These are phyloP conservation scores for Tanypteryx hageni DNA, from an alignment of 2,888 invertebrate genomes.

Conservation along the genomic window DNA sequence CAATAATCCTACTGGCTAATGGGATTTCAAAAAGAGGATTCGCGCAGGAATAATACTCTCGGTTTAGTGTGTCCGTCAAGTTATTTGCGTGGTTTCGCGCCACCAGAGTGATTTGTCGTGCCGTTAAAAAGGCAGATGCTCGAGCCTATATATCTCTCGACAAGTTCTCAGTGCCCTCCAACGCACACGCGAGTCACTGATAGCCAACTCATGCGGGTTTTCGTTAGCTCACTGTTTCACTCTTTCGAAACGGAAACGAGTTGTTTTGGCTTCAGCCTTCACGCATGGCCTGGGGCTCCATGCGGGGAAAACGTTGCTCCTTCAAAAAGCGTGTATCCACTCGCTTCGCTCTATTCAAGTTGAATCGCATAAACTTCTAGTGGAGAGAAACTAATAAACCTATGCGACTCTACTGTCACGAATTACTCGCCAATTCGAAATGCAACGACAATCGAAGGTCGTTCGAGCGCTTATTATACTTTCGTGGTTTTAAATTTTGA, in stretches of 20 bases:
- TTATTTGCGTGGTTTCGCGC: background rate
- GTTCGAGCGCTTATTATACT: background rate
- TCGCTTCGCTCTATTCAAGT: background rate
- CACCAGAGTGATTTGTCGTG: background rate
- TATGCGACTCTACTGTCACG: background rate
- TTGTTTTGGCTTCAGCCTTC: slow-evolving; percentile 16
- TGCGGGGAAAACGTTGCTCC: background rate
- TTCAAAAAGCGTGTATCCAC: background rate
- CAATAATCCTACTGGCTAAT: too few relatives aligned
- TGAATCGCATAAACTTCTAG: background rate
- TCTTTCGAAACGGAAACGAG: slow-evolving; percentile 28
- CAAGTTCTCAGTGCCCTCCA: background rate
- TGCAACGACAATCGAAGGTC: background rate
- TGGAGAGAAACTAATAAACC: background rate
- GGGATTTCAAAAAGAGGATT: background rate
- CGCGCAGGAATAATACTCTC: background rate
- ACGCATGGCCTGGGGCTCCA: slow-evolving; percentile 4
- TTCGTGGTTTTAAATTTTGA: too few relatives aligned
- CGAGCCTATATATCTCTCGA: background rate
- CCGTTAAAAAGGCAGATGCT: background rate
- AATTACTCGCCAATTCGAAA: background rate
- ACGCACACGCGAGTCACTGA: background rate
- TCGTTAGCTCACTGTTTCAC: background rate
- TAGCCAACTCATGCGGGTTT: background rate
- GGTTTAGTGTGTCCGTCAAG: background rate